Percentiles rank a stretch among this genome's conserved stretches.
phyloP scores from a whole-genome alignment of 2,888 invertebrate genomes.

The Agonopterix alstromeriana region DNA sequence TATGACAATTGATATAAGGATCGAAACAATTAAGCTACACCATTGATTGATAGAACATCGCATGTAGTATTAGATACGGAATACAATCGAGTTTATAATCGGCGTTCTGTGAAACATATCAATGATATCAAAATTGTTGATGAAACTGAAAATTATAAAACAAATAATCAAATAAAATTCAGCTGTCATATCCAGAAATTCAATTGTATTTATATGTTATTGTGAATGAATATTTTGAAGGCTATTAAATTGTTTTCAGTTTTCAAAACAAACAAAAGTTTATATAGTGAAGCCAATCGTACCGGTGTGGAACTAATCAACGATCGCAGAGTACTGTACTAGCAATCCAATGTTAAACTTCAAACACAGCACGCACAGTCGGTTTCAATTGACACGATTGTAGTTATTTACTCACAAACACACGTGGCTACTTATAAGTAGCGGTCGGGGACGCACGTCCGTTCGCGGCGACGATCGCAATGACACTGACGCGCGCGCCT shows the following conservation, averaged over 20 bases:
- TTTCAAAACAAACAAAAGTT: slow-evolving; percentile 39
- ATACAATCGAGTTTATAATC: too few relatives aligned
- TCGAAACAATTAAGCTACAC: too few relatives aligned
- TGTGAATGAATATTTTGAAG: not conserved
- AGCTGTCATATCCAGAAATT: too few relatives aligned
- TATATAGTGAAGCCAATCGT: slow-evolving; percentile 33
- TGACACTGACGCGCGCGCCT: slow-evolving; percentile 44
- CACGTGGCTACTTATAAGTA: slow-evolving; percentile 34
- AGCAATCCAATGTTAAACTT: slow-evolving; percentile 46
- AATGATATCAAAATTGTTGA: not conserved
- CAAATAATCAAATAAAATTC: too few relatives aligned
- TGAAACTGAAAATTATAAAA: not conserved
- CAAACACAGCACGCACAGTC: slow-evolving; percentile 22
- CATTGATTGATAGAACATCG: too few relatives aligned
- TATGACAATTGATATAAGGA: too few relatives aligned
- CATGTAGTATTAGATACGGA: too few relatives aligned
- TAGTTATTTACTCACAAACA: slow-evolving; percentile 60
- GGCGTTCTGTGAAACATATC: too few relatives aligned
- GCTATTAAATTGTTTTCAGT: not conserved
- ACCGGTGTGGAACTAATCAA: slow-evolving; percentile 32
- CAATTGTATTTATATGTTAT: too few relatives aligned
- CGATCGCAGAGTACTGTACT: slow-evolving; percentile 12
- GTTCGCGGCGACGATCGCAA: slow-evolving; percentile 32
- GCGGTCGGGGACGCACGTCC: slow-evolving; percentile 32
- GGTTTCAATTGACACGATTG: slow-evolving; percentile 29